phyloP scores from a whole-genome alignment of 2,888 invertebrate genomes.

The Cataglyphis cursor region DNA sequence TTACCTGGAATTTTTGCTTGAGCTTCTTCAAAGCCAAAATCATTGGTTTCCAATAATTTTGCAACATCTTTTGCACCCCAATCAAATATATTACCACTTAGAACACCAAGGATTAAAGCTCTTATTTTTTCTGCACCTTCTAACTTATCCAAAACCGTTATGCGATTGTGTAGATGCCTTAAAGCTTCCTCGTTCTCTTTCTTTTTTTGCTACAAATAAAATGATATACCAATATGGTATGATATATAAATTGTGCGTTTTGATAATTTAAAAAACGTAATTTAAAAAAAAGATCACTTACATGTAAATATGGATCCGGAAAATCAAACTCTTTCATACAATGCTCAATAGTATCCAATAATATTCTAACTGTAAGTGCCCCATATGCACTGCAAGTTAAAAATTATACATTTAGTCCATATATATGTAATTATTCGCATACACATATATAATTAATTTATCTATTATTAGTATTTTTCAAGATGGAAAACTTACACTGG shows the following conservation, averaged over 20 bases:
- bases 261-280: background rate
- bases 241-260: background rate
- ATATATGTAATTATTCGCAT: background rate
- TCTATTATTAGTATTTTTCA: background rate
- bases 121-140: conserved; percentile 85
- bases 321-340: conserved; percentile 96
- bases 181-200: conserved; percentile 95
- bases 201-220: conserved; percentile 91
- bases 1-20: conserved; percentile 92
- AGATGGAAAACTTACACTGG: conserved; percentile 90
- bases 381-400: conserved; percentile 90
- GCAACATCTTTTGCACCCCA: conserved; percentile 98
- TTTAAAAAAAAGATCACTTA: conserved; percentile 79
- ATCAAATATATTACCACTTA: conserved; percentile 97
- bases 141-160: conserved; percentile 91
- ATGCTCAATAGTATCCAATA: conserved; percentile 97
- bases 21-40: conserved; percentile 94
- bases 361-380: conserved; percentile 94
- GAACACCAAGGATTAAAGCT: conserved; percentile 88
- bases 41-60: conserved; percentile 92
- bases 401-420: conserved; percentile 18
- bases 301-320: conserved; percentile 93
- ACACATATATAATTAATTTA: background rate
- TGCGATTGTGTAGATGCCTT: conserved; percentile 89
- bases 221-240: background rate